Evolutionary conservation across 2,797 vertebrate species (phyloP).

Genomic region (Alosa sapidissima): DNA sequence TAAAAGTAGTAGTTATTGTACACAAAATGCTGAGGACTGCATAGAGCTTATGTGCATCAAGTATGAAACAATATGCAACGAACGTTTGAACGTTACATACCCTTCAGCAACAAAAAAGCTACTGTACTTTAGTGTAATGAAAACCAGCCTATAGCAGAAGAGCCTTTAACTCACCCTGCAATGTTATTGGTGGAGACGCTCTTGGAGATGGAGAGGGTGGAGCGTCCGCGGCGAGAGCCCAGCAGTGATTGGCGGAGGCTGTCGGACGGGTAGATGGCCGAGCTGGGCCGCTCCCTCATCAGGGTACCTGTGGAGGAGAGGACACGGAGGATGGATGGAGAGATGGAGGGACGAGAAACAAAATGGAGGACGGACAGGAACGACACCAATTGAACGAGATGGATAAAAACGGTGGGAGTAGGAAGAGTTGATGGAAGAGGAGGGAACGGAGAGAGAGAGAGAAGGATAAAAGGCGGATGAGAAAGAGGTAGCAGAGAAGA

Average conservation of each 20-base stretch:
- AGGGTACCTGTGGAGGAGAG: constrained; percentile 65
- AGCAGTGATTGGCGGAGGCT: constrained; percentile 85
- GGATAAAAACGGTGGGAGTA: neutral
- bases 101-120: too few species aligned
- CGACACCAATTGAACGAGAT: neutral
- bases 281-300: constrained; percentile 83
- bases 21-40: neutral
- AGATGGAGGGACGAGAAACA: neutral
- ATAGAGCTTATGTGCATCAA: neutral
- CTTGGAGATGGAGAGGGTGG: constrained; percentile 85
- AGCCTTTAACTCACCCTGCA: constrained; percentile 75
- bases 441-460: neutral
- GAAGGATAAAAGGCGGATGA: neutral
- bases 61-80: too few species aligned
- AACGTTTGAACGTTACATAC: too few species aligned
- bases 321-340: neutral
- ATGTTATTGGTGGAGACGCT: constrained; percentile 94
- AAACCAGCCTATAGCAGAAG: neutral
- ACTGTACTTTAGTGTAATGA: too few species aligned
- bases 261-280: constrained; percentile 88
- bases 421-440: neutral
- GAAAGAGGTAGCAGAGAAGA: neutral
- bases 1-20: neutral
- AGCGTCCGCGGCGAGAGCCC: constrained; percentile 80
- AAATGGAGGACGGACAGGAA: neutral